Evolutionary conservation across 2,888 invertebrate genomes (phyloP).

Genomic region (Lottia gigantea): DNA sequence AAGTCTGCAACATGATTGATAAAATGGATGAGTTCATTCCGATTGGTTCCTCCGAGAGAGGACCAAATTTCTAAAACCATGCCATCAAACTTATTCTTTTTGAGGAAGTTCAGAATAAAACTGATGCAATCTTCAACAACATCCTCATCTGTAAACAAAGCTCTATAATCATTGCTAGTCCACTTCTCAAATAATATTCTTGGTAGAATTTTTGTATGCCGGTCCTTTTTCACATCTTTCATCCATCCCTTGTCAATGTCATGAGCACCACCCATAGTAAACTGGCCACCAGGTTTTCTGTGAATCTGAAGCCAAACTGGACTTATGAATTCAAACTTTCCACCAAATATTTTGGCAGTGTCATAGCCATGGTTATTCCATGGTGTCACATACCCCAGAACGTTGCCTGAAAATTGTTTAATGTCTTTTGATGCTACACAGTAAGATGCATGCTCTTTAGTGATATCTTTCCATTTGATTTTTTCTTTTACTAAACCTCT

Average conservation of each 20-base stretch:
- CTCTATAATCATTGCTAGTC: constrained; percentile 79
- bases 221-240: constrained; percentile 73
- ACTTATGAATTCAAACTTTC: constrained; percentile 88
- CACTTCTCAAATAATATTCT: constrained; percentile 90
- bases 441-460: constrained; percentile 81
- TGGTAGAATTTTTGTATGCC: constrained; percentile 75
- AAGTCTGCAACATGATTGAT: constrained; percentile 61
- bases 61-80: constrained; percentile 91
- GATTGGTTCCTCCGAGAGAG: constrained; percentile 77
- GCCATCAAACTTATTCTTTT: constrained; percentile 86
- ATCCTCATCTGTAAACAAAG: constrained; percentile 77
- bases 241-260: constrained; percentile 89
- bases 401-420: constrained; percentile 79
- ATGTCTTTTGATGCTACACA: constrained; percentile 76
- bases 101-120: constrained; percentile 75
- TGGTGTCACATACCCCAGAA: constrained; percentile 91
- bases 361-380: constrained; percentile 97
- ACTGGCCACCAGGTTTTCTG: constrained; percentile 70
- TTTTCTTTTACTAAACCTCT: constrained; percentile 78
- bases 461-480: constrained; percentile 79
- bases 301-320: constrained; percentile 95
- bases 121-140: constrained; percentile 78
- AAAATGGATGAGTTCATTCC: constrained; percentile 64
- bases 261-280: constrained; percentile 72
- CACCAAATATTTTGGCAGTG: constrained; percentile 86